These are phyloP conservation scores for Gastrophysa polygoni DNA, from an alignment of 2,888 invertebrate genomes.

Conservation along the genomic window DNA sequence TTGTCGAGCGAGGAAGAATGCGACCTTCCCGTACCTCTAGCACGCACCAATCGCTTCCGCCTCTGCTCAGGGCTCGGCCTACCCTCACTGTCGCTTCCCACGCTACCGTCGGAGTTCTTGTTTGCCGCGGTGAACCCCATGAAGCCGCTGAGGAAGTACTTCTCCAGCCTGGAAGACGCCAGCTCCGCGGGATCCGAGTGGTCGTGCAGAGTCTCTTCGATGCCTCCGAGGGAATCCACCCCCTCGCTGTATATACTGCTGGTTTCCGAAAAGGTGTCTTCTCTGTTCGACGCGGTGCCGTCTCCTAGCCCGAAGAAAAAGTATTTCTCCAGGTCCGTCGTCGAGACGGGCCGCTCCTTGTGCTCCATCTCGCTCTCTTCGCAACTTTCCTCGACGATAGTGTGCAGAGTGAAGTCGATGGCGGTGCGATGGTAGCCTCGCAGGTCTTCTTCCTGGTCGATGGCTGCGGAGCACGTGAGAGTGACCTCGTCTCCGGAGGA, in stretches of 20 bases:
- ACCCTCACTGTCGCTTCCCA: constrained; percentile 90
- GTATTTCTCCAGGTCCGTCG: constrained; percentile 88
- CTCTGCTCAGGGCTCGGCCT: constrained; percentile 86
- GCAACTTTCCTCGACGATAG: constrained; percentile 93
- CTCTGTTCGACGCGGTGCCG: constrained; percentile 61
- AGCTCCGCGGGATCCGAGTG: constrained; percentile 71
- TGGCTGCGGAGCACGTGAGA: constrained; percentile 61
- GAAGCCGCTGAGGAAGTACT: constrained; percentile 86
- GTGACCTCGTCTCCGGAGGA: constrained; percentile 74
- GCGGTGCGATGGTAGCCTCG: constrained; percentile 82
- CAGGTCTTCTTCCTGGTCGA: constrained; percentile 79
- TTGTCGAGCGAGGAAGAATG: constrained; percentile 84
- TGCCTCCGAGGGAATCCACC: constrained; percentile 72
- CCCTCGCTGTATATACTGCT: constrained; percentile 87
- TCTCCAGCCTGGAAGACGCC: constrained; percentile 84
- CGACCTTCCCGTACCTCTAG: constrained; percentile 81
- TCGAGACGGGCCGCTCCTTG: constrained; percentile 73
- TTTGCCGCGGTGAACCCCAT: constrained; percentile 81
- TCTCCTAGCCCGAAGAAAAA: constrained; percentile 87
- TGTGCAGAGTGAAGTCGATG: constrained; percentile 89
- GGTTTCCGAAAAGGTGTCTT: constrained; percentile 78
- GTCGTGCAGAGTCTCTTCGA: constrained; percentile 56
- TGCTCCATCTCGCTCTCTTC: constrained; percentile 89
- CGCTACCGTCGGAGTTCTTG: constrained; percentile 83
- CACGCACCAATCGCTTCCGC: constrained; percentile 78